Percentiles rank a stretch among this genome's conserved stretches.
phyloP scores from a whole-genome alignment of 2,888 invertebrate species.

The Brenthis daphne region DNA sequence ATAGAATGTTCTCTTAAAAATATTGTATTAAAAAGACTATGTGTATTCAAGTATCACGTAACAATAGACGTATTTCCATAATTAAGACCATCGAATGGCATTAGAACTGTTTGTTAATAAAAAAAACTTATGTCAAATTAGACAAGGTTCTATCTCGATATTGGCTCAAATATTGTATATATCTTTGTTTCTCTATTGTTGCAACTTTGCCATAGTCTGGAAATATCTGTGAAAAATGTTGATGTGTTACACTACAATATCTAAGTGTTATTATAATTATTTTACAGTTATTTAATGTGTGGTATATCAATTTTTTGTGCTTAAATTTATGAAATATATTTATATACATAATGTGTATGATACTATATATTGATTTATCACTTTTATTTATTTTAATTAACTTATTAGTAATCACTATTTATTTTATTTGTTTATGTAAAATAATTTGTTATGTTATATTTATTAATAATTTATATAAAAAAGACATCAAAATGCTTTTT shows the following conservation, averaged over 20 bases:
- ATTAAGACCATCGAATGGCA: too few species aligned
- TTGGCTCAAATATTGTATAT: too few species aligned
- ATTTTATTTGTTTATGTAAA: neutral
- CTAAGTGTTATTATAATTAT: neutral
- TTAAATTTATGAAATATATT: neutral
- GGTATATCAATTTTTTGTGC: constrained; percentile 7
- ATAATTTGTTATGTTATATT: neutral
- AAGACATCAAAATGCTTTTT: neutral
- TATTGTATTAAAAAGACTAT: constrained; percentile 5
- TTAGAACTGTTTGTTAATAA: too few species aligned
- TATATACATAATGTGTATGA: too few species aligned
- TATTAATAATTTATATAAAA: neutral
- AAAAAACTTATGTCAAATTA: too few species aligned
- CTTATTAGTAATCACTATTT: neutral
- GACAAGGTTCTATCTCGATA: too few species aligned
- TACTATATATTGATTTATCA: neutral
- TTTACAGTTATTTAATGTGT: constrained; percentile 1
- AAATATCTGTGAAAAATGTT: too few species aligned
- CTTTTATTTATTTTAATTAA: neutral
- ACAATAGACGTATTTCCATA: too few species aligned
- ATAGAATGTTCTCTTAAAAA: neutral
- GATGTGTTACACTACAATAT: too few species aligned
- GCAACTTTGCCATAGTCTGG: too few species aligned
- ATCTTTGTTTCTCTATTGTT: too few species aligned
- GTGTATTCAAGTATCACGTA: too few species aligned